These are phyloP conservation scores for Strigamia crassipes DNA, from an alignment of 2,888 invertebrate species.

Conservation along the genomic window DNA sequence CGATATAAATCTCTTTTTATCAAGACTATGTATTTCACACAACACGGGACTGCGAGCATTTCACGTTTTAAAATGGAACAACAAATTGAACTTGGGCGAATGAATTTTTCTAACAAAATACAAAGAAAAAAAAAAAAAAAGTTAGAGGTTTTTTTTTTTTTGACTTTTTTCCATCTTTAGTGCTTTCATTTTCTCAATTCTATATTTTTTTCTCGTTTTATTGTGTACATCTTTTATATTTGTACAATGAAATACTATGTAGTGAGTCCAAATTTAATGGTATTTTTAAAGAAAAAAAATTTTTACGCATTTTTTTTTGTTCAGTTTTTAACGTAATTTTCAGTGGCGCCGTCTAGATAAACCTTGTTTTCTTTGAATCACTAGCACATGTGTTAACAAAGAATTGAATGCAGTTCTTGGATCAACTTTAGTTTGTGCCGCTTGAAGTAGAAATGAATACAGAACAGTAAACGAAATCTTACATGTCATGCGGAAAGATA, in stretches of 20 bases:
- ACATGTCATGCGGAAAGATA: neutral
- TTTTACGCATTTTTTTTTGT: neutral
- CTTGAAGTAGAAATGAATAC: neutral
- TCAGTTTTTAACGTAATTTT: neutral
- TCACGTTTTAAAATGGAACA: neutral
- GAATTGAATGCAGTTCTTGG: neutral
- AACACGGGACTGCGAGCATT: neutral
- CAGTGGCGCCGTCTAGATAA: neutral
- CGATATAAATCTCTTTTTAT: conserved; percentile 33
- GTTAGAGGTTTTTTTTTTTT: neutral
- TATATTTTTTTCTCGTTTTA: neutral
- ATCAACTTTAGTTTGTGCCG: neutral
- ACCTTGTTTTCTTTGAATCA: neutral
- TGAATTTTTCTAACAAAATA: neutral
- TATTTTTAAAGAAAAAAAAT: neutral
- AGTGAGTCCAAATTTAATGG: neutral
- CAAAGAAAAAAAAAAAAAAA: too few species aligned
- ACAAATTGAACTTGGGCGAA: neutral
- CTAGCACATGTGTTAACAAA: neutral
- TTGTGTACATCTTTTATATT: neutral
- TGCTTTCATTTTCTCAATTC: neutral
- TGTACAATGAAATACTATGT: neutral
- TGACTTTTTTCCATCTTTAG: neutral
- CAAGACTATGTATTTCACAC: conserved; percentile 10
- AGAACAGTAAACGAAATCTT: neutral